Evolutionary conservation across 2,113 vertebrate genomes (phyloP).

Genomic region (Eclectus roratus): DNA sequence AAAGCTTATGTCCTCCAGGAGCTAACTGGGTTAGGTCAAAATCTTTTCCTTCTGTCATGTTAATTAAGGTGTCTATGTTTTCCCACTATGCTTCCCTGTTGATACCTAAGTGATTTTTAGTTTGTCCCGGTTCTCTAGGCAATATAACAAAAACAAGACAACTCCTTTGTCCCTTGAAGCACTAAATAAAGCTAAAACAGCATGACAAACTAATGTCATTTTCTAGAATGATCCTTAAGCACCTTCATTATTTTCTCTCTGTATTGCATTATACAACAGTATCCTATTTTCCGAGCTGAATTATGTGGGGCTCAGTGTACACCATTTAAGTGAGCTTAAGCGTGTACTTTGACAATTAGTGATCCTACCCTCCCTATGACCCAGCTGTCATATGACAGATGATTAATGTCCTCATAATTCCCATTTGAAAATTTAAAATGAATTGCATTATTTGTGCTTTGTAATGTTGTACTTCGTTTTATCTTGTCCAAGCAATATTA

Average conservation of each 20-base stretch:
- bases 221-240: neutral
- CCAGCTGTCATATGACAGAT: neutral
- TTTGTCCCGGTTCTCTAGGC: neutral
- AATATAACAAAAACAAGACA: neutral
- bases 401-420: neutral
- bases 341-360: neutral
- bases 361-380: neutral
- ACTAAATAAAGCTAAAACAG: constrained; percentile 21
- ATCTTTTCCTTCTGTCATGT: neutral
- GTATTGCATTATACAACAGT: neutral
- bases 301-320: neutral
- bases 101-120: neutral
- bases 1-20: neutral
- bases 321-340: neutral
- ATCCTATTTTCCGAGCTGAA: neutral
- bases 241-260: neutral
- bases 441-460: neutral
- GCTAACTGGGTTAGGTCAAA: neutral
- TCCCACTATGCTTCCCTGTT: neutral
- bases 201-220: neutral
- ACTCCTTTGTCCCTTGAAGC: constrained; percentile 14
- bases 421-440: neutral
- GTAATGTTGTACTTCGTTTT: neutral
- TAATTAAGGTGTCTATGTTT: neutral
- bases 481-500: neutral